Evolutionary conservation across 1,140 invertebrate species (phyloP), one percentile per base, ranked within the genome.

Genomic region (Trachymyrmex cornetzi): DNA sequence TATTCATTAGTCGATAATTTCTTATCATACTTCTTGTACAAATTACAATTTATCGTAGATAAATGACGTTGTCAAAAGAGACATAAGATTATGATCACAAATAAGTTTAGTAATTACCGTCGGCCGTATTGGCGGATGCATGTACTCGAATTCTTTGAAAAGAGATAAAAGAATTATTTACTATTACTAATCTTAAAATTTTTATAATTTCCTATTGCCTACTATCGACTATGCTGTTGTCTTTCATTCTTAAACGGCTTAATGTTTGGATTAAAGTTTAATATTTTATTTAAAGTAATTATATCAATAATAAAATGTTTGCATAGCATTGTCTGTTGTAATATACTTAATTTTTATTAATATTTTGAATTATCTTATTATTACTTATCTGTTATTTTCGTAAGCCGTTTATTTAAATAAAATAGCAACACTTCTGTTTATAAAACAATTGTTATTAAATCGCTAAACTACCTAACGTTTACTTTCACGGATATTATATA

Each of bases 111-210:
- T n/a, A 81, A 81, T 81, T 80, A 24, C 7, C 48, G 19, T 3
- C 19, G 6, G 48, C 5, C 38, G 6, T 80, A 80, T 69, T 30
- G 7, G 3, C 27, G 3, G 44, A 53, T 71, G 48, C 22, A 27
- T 34, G 66, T 81, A 57, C 77, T 69, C 5, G 50, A 81, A 71
- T 71, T 79, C 77, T 81, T 81, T 7, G 1, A 24, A 34, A 34
- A 0, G 0, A 71, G 64, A 81, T 81, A 81, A 81, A 16, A 38
- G 44, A 55, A 44, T n/a, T 38, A 48, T 69, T 24, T 38, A 55
- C 2, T 14, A n/a, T 50, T 30, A 30, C 14, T 55, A 24, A 6
- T 38, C 22, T 57, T 57, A 80, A 55, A n/a, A 63, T 48, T 77
- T 79, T n/a, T n/a, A 4, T 27, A 5, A 30, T 14, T 22, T 38